Base-by-base conservation (phyloP, 1,140 invertebrate genomes). In the Augochlora pura region DNA sequence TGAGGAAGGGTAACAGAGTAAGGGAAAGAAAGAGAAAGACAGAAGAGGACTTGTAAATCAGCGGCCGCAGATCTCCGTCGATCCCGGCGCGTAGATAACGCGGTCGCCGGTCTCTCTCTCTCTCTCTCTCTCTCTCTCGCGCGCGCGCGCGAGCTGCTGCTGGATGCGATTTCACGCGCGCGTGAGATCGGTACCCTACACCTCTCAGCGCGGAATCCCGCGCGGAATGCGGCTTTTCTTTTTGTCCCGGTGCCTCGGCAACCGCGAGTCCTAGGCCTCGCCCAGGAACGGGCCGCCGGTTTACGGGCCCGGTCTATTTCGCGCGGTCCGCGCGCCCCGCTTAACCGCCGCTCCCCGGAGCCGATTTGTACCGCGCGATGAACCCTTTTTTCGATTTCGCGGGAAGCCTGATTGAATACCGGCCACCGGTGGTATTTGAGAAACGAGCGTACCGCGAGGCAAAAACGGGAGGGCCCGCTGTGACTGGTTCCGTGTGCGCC, bases 151-250 rank as follows among this genome's bases (percentile, higher is more conserved):
- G 49, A 52, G 14, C 27, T 54, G 60, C 27, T 54, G 60, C 52
- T 62, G 73, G 84, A 85, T 83, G 83, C 83, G 80, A 86, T 86
- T 85, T 86, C 74, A 86, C 84, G 80, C 84, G 80, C 84, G 83
- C 83, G 83, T 74, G 80, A 85, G 83, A 82, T 84, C 84, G 83
- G 60, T 78, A 77, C 60, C 79, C 54, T 78, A 77, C 60, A 81
- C 68, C 83, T 77, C 78, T n/a, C n/a, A n/a, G 68, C 57, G 49
- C 67, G 77, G 78, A 85, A 81, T 85, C 82, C 73, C 39, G 83
- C 78, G 78, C 60, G 83, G 82, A 85, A 85, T 85, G 84, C 39
- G 14, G 78, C 73, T 81, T 85, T 85, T 77, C 84, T 74, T 81
- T 85, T 85, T 81, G 59, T n/a, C n/a, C n/a, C 59, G n/a, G 14